phyloP scores from a whole-genome alignment of 1,140 invertebrate species.

The Drosophila ficusphila region DNA sequence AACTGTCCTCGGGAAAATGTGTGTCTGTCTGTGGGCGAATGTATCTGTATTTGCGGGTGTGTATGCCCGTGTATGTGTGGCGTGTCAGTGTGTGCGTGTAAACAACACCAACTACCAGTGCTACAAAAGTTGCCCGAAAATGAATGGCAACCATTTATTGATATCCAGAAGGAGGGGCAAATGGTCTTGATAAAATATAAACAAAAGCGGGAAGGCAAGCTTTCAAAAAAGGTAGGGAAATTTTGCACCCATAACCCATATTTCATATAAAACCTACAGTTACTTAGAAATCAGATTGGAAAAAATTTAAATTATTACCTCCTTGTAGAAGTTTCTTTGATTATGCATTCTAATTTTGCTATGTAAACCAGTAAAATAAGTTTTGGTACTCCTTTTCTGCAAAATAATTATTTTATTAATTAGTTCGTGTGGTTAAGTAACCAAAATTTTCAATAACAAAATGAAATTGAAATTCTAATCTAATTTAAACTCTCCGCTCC shows the following conservation, averaged over 20 bases:
- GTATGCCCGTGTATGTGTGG: neutral
- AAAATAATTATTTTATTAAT: no score
- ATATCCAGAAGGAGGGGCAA: constrained; percentile 5
- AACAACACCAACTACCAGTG: constrained; percentile 27
- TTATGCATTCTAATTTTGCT: no score
- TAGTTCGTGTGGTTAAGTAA: no score
- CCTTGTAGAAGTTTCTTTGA: no score
- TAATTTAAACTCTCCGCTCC: neutral
- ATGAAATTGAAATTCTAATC: neutral
- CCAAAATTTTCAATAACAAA: no score
- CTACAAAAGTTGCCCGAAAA: constrained; percentile 33
- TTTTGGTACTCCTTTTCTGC: no score
- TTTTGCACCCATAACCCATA: neutral
- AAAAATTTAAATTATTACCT: no score
- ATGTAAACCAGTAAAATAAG: no score
- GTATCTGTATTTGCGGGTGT: neutral
- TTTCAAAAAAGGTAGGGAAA: neutral
- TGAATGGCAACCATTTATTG: constrained; percentile 41
- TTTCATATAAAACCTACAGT: neutral
- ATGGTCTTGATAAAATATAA: neutral
- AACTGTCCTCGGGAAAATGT: constrained; percentile 61
- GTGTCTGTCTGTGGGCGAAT: constrained; percentile 2
- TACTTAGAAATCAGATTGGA: no score
- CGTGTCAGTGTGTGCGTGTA: constrained; percentile 6
- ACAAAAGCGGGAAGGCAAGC: neutral